phyloP scores from a whole-genome alignment of 1,140 invertebrate genomes.

The Brachionus sp. region DNA sequence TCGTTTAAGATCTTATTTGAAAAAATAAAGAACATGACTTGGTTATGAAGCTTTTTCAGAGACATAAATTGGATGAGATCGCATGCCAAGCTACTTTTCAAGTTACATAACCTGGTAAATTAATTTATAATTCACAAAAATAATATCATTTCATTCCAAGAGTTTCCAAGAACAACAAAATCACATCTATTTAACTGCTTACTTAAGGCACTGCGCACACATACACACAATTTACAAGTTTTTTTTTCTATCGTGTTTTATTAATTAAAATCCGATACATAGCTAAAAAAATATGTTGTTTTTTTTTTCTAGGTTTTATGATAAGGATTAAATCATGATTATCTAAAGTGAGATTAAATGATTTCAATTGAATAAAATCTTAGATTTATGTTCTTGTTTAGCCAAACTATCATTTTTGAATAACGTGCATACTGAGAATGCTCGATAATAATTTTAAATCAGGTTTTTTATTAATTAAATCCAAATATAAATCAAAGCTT shows the following conservation, averaged over 20 bases:
- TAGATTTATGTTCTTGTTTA: not conserved
- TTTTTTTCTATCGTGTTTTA: not conserved
- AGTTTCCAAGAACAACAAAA: slow-evolving; percentile 6
- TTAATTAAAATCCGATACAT: not conserved
- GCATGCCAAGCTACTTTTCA: not conserved
- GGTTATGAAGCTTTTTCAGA: not conserved
- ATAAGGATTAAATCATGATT: slow-evolving; percentile 11
- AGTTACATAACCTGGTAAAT: not conserved
- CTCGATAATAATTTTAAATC: not conserved
- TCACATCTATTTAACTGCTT: not conserved
- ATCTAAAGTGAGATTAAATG: slow-evolving; percentile 18
- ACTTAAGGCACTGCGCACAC: not conserved
- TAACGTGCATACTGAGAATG: not conserved
- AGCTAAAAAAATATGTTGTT: not conserved
- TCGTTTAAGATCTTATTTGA: not conserved
- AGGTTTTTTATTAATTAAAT: not conserved
- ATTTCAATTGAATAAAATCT: slow-evolving; percentile 1
- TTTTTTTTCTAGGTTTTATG: not conserved
- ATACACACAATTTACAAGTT: not conserved
- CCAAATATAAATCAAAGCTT: not conserved
- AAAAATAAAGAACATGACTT: too few relatives aligned
- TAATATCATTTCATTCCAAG: not conserved
- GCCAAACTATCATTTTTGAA: not conserved
- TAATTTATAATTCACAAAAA: not conserved
- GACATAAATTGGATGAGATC: not conserved